A percentile compares a stretch with the other conserved stretches of the same genome.
These are phyloP conservation scores for Odontamblyopus lacepedii DNA, from an alignment of 2,797 vertebrate genomes.

Conservation along the genomic window DNA sequence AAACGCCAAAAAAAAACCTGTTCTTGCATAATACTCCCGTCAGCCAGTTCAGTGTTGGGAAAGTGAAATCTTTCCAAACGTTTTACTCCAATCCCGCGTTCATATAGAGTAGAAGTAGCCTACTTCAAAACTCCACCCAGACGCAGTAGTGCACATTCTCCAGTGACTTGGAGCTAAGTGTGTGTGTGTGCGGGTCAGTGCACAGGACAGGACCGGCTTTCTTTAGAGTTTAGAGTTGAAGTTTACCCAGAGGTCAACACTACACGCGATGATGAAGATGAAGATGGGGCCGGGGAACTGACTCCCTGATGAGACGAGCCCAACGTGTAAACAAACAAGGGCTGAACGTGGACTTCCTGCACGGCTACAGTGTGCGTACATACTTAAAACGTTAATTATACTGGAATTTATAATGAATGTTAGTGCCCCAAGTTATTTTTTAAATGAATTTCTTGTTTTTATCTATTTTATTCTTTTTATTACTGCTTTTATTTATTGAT, in stretches of 20 bases:
- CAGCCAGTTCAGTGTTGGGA: not conserved
- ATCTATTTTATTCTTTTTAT: too few relatives aligned
- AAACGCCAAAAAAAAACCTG: too few relatives aligned
- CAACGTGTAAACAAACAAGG: constrained; percentile 60
- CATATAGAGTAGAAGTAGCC: constrained; percentile 19
- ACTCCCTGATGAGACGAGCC: constrained; percentile 62
- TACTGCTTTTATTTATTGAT: too few relatives aligned
- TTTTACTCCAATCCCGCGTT: not conserved
- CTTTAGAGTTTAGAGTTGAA: constrained; percentile 40
- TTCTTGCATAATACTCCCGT: too few relatives aligned
- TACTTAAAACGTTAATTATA: too few relatives aligned
- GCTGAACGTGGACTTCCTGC: constrained; percentile 20
- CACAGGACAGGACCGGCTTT: constrained; percentile 64
- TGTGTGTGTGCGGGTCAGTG: constrained; percentile 51
- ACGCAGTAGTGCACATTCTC: constrained; percentile 70
- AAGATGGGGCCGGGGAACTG: constrained; percentile 24
- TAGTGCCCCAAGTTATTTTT: too few relatives aligned
- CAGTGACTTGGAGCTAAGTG: constrained; percentile 37
- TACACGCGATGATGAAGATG: not conserved
- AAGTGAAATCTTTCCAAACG: too few relatives aligned
- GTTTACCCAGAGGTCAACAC: too few relatives aligned
- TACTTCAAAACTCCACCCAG: constrained; percentile 46
- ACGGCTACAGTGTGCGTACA: constrained; percentile 22
- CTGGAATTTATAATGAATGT: too few relatives aligned
- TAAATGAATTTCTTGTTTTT: too few relatives aligned